Percentiles rank a stretch among this genome's conserved stretches.
These are phyloP conservation scores for Neocrepidodera transversa DNA, from an alignment of 2,888 invertebrate species.

Conservation along the genomic window DNA sequence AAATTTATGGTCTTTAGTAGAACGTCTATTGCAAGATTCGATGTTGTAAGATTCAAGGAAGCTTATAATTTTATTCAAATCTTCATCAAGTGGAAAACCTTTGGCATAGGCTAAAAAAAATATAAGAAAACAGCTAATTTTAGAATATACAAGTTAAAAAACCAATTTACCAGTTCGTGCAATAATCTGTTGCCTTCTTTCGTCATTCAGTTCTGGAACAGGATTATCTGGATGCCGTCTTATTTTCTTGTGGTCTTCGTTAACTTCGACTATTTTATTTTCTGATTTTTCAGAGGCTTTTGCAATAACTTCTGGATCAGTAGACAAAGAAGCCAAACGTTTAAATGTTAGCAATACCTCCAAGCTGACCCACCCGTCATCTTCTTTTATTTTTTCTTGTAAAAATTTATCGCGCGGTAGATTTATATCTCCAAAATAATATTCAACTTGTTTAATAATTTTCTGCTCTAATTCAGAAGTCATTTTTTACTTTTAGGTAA, in stretches of 20 bases:
- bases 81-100: slow-evolving; percentile 77
- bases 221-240: slow-evolving; percentile 76
- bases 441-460: slow-evolving; percentile 74
- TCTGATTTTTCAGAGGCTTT: slow-evolving; percentile 78
- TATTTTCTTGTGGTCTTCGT: slow-evolving; percentile 67
- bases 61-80: slow-evolving; percentile 72
- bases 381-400: slow-evolving; percentile 81
- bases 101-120: slow-evolving; percentile 76
- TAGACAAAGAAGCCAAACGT: slow-evolving; percentile 76
- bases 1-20: slow-evolving; percentile 70
- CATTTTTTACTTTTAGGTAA: slow-evolving; percentile 42
- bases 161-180: slow-evolving; percentile 66
- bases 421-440: slow-evolving; percentile 87
- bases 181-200: slow-evolving; percentile 78
- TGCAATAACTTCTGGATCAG: slow-evolving; percentile 73
- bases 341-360: slow-evolving; percentile 88
- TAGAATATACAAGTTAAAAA: background rate
- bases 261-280: slow-evolving; percentile 75
- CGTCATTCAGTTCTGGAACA: slow-evolving; percentile 85
- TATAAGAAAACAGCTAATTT: background rate
- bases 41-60: slow-evolving; percentile 74
- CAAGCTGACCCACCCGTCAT: slow-evolving; percentile 92
- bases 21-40: slow-evolving; percentile 72
- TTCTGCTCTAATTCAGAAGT: slow-evolving; percentile 63
- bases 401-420: slow-evolving; percentile 92